Percentiles rank a stretch among this genome's conserved stretches.
These are phyloP conservation scores for Pocillopora verrucosa DNA, from an alignment of 64 coral and sea anemone species.

Conservation along the genomic window DNA sequence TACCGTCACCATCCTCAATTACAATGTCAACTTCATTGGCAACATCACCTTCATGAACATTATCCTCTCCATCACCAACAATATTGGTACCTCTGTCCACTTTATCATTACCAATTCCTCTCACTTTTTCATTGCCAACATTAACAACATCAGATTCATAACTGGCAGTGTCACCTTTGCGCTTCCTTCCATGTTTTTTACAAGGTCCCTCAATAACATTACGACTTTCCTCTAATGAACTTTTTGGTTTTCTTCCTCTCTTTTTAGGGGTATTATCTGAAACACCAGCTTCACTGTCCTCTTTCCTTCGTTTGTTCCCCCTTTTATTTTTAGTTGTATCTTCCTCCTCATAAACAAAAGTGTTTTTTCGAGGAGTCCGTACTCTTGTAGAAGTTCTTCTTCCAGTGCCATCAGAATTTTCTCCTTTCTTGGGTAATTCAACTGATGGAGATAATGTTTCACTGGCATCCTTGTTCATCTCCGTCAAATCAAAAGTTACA, in stretches of 20 bases:
- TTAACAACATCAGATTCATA: background rate
- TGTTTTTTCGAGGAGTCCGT: background rate
- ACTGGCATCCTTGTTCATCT: background rate
- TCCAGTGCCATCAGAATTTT: background rate
- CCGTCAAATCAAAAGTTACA: background rate
- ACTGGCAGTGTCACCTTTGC: background rate
- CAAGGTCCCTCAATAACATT: background rate
- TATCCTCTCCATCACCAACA: background rate
- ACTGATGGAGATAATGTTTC: background rate
- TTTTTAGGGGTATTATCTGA: background rate
- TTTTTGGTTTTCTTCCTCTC: conserved; percentile 1
- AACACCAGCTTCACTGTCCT: background rate
- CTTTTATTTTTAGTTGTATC: background rate
- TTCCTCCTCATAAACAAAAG: background rate
- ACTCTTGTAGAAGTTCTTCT: conserved; percentile 31
- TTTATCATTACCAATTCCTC: background rate
- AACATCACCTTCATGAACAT: background rate
- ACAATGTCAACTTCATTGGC: background rate
- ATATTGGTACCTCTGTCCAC: background rate
- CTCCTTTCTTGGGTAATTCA: background rate
- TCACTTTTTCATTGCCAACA: background rate
- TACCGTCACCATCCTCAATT: background rate
- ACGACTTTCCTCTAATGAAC: background rate
- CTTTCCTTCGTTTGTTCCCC: background rate
- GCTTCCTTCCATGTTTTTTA: background rate